Evolutionary conservation across 2,888 invertebrate species (phyloP).

Genomic region (Trichacis sp.): DNA sequence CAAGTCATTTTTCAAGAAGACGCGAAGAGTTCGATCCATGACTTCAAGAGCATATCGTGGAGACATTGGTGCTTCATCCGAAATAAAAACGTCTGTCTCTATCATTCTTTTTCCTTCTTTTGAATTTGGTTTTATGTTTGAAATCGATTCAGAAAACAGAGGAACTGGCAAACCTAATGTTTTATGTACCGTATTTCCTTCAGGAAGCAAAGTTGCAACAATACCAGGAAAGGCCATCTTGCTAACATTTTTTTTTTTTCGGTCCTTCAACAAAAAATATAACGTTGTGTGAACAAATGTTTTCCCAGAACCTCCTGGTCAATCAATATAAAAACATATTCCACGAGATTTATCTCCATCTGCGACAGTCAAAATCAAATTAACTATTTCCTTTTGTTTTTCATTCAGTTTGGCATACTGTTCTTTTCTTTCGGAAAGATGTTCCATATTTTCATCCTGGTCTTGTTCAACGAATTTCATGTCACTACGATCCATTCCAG

Average conservation of each 20-base stretch:
- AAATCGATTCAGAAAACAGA: conserved; percentile 38
- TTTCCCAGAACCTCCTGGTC: too few relatives aligned
- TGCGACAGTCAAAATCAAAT: conserved; percentile 11
- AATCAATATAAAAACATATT: too few relatives aligned
- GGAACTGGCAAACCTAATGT: conserved; percentile 53
- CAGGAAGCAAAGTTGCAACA: conserved; percentile 54
- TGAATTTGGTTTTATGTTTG: conserved; percentile 41
- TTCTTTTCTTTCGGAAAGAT: too few relatives aligned
- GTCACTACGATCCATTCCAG: too few relatives aligned
- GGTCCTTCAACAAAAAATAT: conserved; percentile 31
- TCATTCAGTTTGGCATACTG: conserved; percentile 14
- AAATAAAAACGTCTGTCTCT: too few relatives aligned
- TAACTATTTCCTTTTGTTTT: conserved; percentile 23
- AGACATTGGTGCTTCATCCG: too few relatives aligned
- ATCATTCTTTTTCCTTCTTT: conserved; percentile 48
- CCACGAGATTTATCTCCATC: not conserved
- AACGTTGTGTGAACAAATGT: too few relatives aligned
- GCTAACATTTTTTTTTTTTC: too few relatives aligned
- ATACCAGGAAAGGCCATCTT: too few relatives aligned
- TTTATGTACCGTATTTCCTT: conserved; percentile 62
- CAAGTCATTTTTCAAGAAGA: conserved; percentile 37
- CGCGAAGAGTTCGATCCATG: conserved; percentile 37
- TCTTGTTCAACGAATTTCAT: too few relatives aligned
- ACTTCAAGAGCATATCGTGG: conserved; percentile 43
- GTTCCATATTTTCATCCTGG: too few relatives aligned